phyloP scores from a whole-genome alignment of 2,113 vertebrate genomes.

The Callipepla californica region DNA sequence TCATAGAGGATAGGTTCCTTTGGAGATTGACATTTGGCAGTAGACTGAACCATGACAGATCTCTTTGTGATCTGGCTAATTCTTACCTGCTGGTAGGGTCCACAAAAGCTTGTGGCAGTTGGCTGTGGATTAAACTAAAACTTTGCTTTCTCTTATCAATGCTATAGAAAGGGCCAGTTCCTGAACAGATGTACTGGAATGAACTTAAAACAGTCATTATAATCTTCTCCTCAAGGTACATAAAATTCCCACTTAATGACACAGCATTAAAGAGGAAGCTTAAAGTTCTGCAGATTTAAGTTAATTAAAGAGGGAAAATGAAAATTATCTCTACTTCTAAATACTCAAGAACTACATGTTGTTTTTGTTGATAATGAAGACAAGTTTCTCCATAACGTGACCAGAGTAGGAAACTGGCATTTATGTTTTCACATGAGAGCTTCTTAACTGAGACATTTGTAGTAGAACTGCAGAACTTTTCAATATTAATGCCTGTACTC shows the following conservation, averaged over 20 bases:
- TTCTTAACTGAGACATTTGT: neutral
- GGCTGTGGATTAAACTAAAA: no score
- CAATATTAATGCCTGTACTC: neutral
- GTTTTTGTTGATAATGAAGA: neutral
- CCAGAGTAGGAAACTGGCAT: neutral
- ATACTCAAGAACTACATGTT: neutral
- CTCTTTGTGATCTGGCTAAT: neutral
- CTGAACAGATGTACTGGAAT: neutral
- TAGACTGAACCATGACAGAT: neutral
- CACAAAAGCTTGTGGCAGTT: no score
- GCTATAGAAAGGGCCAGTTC: neutral
- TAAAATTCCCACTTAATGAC: neutral
- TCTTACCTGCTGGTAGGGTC: neutral
- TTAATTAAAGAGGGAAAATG: neutral
- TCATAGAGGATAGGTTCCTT: neutral
- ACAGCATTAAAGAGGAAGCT: neutral
- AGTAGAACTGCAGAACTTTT: neutral
- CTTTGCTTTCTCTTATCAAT: neutral
- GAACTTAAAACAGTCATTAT: neutral
- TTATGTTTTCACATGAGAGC: neutral
- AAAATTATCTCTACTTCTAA: neutral
- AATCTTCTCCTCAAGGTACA: neutral
- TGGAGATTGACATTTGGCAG: neutral
- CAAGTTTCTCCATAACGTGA: neutral
- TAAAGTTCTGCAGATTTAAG: neutral